Percentiles rank a stretch among this genome's conserved stretches.
These are phyloP conservation scores for Gracilinanus agilis DNA, from an alignment of 2,113 vertebrate genomes.

Conservation along the genomic window DNA sequence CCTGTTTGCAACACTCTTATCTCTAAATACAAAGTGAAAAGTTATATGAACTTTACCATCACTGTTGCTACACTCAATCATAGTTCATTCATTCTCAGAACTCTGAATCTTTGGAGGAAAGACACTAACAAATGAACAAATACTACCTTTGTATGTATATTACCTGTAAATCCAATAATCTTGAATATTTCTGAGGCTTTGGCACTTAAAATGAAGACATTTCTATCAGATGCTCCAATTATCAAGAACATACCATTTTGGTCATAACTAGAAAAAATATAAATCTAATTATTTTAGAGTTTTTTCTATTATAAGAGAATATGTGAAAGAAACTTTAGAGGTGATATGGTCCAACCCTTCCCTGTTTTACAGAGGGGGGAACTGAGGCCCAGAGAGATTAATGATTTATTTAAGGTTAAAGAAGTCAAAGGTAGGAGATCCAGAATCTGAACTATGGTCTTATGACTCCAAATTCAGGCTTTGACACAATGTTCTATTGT, in stretches of 20 bases:
- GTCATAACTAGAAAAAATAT: conserved; percentile 88
- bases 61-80: conserved; percentile 36
- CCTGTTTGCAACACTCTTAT: background rate
- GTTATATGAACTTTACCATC: conserved; percentile 48
- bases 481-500: background rate
- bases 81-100: conserved; percentile 7
- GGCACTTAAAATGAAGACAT: conserved; percentile 90
- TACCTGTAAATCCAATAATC: conserved; percentile 94
- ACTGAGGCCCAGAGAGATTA: background rate
- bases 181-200: conserved; percentile 90
- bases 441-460: background rate
- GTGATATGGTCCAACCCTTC: background rate
- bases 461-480: background rate
- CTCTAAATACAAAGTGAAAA: background rate
- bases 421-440: background rate
- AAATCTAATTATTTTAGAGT: conserved; percentile 55
- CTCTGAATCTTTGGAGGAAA: conserved; percentile 57
- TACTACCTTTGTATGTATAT: background rate
- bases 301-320: conserved; percentile 5
- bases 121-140: conserved; percentile 7
- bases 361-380: background rate
- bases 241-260: conserved; percentile 90
- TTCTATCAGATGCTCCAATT: conserved; percentile 84
- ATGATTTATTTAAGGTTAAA: background rate
- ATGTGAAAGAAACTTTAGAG: background rate